Evolutionary conservation across 2,113 vertebrate genomes (phyloP).

Genomic region (Pelecanoides urinatrix): DNA sequence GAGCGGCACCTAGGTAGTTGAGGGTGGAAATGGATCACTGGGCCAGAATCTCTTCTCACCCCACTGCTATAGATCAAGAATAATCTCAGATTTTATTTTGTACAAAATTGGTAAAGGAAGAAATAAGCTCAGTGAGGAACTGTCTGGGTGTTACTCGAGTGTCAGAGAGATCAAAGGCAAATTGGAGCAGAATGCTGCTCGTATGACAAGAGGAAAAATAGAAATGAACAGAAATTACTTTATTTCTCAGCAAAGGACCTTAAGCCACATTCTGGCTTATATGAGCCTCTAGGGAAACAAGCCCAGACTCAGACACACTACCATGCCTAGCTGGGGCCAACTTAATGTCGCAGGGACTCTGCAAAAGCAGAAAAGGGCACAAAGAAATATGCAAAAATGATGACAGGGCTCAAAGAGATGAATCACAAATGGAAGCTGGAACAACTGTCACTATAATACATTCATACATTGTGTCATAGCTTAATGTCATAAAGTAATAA

Average conservation of each 20-base stretch:
- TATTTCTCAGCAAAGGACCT: neutral
- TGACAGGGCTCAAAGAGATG: neutral
- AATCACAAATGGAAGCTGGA: neutral
- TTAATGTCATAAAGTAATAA: conserved; percentile 6
- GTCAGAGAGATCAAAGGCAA: conserved; percentile 7
- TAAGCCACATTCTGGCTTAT: neutral
- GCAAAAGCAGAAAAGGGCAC: neutral
- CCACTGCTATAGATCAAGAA: neutral
- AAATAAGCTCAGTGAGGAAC: neutral
- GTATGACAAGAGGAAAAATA: neutral
- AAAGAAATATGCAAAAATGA: neutral
- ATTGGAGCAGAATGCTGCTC: neutral
- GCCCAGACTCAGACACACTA: neutral
- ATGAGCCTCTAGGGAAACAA: neutral
- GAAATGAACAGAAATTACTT: neutral
- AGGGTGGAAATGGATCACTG: neutral
- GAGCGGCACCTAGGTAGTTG: neutral
- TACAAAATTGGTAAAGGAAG: neutral
- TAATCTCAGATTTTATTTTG: neutral
- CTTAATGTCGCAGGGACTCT: neutral
- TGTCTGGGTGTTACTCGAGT: neutral
- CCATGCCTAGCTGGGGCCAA: neutral
- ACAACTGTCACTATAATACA: neutral
- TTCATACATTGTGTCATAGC: neutral
- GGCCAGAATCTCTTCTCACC: neutral